These are phyloP conservation scores for Penaeus indicus DNA, from an alignment of 1,140 invertebrate genomes.

Conservation along the genomic window DNA sequence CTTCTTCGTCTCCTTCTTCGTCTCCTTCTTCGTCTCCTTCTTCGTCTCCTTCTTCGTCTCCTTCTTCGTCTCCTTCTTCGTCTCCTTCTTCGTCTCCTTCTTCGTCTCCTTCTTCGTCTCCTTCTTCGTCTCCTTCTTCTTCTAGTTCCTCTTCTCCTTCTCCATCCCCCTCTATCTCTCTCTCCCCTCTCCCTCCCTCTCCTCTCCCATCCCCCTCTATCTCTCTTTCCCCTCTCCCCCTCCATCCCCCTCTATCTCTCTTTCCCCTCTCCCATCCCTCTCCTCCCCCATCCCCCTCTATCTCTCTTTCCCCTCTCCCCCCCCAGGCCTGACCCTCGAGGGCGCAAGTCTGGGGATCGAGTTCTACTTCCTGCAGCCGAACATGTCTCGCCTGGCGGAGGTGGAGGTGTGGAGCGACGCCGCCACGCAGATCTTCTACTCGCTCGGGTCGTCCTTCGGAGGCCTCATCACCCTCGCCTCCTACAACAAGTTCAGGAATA, in stretches of 20 bases:
- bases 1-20: not conserved
- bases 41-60: not conserved
- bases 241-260: slow-evolving; percentile 8
- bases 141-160: not conserved
- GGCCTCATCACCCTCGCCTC: slow-evolving; percentile 76
- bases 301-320: not conserved
- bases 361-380: slow-evolving; percentile 64
- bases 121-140: no score
- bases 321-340: slow-evolving; percentile 60
- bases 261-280: not conserved
- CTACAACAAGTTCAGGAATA: slow-evolving; percentile 76
- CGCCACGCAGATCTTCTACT: slow-evolving; percentile 74
- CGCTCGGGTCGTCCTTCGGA: slow-evolving; percentile 74
- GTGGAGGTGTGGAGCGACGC: slow-evolving; percentile 70
- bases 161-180: not conserved
- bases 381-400: slow-evolving; percentile 63
- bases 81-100: not conserved
- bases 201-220: not conserved
- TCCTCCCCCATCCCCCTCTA: no score
- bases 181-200: not conserved
- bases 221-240: not conserved
- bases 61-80: not conserved
- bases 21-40: not conserved
- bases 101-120: not conserved
- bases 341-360: slow-evolving; percentile 62